Percentiles rank a stretch among this genome's conserved stretches.
Conservation (phyloP, 2,888 invertebrate species). For the Lasioglossum calceatum region DNA sequence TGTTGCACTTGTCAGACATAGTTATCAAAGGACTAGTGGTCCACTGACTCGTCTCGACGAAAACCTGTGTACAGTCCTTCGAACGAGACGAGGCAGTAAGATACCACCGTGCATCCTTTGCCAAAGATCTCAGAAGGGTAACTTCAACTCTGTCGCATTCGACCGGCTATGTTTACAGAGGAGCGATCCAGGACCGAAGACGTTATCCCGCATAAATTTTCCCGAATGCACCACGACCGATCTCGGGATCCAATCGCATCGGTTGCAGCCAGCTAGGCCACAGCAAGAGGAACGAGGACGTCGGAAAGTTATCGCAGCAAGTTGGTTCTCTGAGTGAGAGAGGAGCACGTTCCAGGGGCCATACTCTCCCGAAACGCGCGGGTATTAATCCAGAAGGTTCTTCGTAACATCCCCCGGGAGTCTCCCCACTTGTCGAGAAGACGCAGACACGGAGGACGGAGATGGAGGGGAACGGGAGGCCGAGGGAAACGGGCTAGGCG, state of each 20-base stretch:
- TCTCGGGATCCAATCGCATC: not conserved
- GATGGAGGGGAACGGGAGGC: conserved; percentile 51
- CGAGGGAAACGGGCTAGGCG: conserved; percentile 39
- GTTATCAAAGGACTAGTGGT: not conserved
- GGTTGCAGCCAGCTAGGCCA: not conserved
- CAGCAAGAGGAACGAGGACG: not conserved
- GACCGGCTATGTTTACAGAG: not conserved
- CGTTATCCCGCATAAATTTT: not conserved
- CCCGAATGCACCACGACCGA: not conserved
- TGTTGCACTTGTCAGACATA: not conserved
- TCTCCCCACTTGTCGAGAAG: conserved; percentile 54
- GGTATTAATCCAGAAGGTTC: conserved; percentile 68
- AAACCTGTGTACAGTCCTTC: not conserved
- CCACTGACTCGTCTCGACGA: not conserved
- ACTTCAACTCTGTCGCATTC: not conserved
- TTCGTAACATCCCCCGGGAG: conserved; percentile 66
- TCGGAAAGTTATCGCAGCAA: conserved; percentile 23
- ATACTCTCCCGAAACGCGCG: not conserved
- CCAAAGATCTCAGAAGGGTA: not conserved
- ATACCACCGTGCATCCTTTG: not conserved
- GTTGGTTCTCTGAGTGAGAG: not conserved
- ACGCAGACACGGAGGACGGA: conserved; percentile 31
- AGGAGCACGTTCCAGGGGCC: not conserved
- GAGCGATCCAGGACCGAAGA: not conserved
- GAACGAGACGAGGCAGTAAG: not conserved